These are phyloP conservation scores for Cotesia congregata DNA, from an alignment of 2,888 invertebrate species.

Conservation along the genomic window DNA sequence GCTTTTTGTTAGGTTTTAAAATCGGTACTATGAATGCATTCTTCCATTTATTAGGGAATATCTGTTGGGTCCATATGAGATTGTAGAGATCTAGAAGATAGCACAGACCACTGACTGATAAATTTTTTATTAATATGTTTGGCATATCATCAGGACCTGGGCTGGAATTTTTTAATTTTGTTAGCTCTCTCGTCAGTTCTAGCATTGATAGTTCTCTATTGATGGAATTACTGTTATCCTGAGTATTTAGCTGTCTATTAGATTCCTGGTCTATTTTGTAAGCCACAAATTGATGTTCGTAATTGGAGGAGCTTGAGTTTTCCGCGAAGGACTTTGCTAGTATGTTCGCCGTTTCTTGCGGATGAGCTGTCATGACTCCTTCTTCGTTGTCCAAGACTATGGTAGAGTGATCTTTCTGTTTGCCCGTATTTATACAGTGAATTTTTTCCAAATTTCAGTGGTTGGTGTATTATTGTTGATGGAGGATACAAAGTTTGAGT, in stretches of 20 bases:
- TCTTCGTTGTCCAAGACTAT: neutral
- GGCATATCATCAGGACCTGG: slow-evolving; percentile 46
- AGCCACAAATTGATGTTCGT: neutral
- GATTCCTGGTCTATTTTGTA: neutral
- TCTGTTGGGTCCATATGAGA: slow-evolving; percentile 21
- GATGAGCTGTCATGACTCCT: neutral
- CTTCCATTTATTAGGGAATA: slow-evolving; percentile 29
- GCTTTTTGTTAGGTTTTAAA: slow-evolving; percentile 33
- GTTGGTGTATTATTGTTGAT: neutral
- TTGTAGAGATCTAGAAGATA: slow-evolving; percentile 37
- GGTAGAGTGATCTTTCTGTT: neutral
- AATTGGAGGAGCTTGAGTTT: slow-evolving; percentile 40
- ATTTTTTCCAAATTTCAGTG: neutral
- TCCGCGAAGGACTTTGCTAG: slow-evolving; percentile 34
- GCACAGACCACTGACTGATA: neutral
- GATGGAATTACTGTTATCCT: neutral
- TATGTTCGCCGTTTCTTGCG: slow-evolving; percentile 18
- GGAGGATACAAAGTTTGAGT: neutral
- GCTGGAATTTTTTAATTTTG: slow-evolving; percentile 33
- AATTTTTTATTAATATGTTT: slow-evolving; percentile 34
- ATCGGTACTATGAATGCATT: slow-evolving; percentile 32
- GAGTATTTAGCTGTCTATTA: neutral
- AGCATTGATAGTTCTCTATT: neutral
- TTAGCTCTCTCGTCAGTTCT: slow-evolving; percentile 10
- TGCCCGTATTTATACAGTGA: neutral